Base-by-base conservation (phyloP, 2,797 vertebrate species). In the Poeciliopsis presidionis region DNA sequence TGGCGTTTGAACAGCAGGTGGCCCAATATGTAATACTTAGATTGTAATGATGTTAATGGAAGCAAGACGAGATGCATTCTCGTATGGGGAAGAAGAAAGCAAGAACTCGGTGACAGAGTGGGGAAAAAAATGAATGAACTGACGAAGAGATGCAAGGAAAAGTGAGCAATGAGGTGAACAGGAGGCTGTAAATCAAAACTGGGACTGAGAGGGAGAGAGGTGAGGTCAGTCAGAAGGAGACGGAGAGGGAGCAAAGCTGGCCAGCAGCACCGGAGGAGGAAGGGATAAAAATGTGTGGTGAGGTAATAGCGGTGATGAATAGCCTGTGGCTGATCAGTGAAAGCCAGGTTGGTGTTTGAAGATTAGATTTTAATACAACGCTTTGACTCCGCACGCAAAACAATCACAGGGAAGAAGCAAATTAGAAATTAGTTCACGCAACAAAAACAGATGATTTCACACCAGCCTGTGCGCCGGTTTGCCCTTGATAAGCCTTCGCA, bases 261-360 rank as follows among this genome's bases (percentile, higher is more conserved):
- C 92, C 93, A 89, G 93, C 91, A 90, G 91, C 86, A 79, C 84
- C 20, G 76, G 81, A 88, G 88, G 83, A 86, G 78, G 86, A 92
- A 90, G 91, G 90, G 90, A 92, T 92, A 92, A 94, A 93, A 94
- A 89, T 92, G 93, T 83, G 90, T 91, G 91, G 93, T 95, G 94
- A 95, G 95, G 95, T 95, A 95, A 94, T 95, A 95, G 94, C 95
- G 95, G 92, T 96, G 95, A 96, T 95, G 93, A 95, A 96, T 96
- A 91, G 95, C 93, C 91, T 28, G 36, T 90, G 90, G 94, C 91
- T 95, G 93, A 95, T 96, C 94, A 94, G 94, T 85, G 85, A 94
- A 91, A 93, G 88, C 93, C 93, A 94, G 95, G 94, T 95, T 95
- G 93, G 90, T 93, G 94, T 95, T 95, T 92, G 94, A 94, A 95